Conservation (phyloP, 2,113 vertebrate genomes). For the Laticauda laticaudata region DNA sequence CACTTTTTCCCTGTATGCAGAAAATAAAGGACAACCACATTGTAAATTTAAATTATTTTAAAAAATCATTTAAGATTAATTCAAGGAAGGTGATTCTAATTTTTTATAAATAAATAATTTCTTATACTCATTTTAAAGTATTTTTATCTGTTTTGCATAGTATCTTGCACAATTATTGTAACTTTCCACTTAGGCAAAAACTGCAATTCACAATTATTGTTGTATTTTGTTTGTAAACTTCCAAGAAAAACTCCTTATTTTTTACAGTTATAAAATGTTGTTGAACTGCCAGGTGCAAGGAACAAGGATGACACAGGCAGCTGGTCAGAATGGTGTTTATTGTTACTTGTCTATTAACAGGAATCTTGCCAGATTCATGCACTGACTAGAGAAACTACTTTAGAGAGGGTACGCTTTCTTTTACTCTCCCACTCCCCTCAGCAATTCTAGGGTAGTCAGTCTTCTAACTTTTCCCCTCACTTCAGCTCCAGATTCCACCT, state of each 20-base stretch:
- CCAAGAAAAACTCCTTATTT: neutral
- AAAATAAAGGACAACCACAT: slow-evolving; percentile 24
- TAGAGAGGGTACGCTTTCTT: neutral
- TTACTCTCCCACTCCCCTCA: no score
- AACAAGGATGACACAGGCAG: neutral
- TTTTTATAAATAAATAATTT: slow-evolving; percentile 14
- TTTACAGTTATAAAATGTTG: neutral
- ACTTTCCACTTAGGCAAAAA: slow-evolving; percentile 21
- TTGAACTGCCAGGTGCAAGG: neutral
- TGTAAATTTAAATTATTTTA: neutral
- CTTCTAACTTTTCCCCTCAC: neutral
- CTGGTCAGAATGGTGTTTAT: neutral
- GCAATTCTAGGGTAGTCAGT: neutral
- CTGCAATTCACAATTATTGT: neutral
- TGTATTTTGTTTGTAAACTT: slow-evolving; percentile 14
- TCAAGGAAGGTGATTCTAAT: slow-evolving; percentile 1
- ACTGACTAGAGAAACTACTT: neutral
- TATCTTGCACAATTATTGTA: slow-evolving; percentile 17
- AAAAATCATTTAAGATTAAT: slow-evolving; percentile 20
- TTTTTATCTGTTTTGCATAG: slow-evolving; percentile 18
- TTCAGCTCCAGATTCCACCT: neutral
- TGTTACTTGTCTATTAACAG: neutral
- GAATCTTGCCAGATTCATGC: neutral
- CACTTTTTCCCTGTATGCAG: neutral
- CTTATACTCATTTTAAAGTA: neutral